phyloP scores from a whole-genome alignment of 2,113 vertebrate genomes.

The Carassius gibelio region DNA sequence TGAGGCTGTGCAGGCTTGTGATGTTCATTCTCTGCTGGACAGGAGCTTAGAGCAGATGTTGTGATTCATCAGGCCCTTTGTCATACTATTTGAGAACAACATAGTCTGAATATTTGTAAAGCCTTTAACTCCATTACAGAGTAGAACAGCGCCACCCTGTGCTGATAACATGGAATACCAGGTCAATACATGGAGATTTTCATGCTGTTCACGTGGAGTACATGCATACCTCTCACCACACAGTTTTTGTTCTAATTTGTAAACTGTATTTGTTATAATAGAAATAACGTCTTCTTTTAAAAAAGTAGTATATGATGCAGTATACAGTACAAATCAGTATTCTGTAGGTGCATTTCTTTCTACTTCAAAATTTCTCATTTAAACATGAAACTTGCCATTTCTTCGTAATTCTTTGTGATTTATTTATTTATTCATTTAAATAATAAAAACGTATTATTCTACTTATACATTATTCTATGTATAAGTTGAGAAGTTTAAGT shows the following conservation, averaged over 20 bases:
- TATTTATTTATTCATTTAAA: no score
- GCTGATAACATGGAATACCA: slow-evolving; percentile 16
- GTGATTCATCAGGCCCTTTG: neutral
- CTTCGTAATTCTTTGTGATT: no score
- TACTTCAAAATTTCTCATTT: no score
- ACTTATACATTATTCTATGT: no score
- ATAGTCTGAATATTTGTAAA: neutral
- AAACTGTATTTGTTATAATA: neutral
- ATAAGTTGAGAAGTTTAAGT: no score
- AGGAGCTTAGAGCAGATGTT: slow-evolving; percentile 6
- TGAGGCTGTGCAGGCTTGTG: neutral
- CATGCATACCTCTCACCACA: neutral
- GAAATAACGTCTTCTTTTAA: neutral
- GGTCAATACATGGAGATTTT: neutral
- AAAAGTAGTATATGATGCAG: neutral
- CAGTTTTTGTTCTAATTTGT: neutral
- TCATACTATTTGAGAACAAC: neutral
- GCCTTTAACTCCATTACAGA: neutral
- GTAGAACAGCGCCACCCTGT: slow-evolving; percentile 16
- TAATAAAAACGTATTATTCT: no score
- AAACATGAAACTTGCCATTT: no score
- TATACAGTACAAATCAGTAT: neutral
- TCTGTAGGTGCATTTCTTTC: no score
- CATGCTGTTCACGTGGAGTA: neutral
- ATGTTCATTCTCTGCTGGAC: neutral